Evolutionary conservation across 1,140 invertebrate species (phyloP).

Genomic region (Penaeus japonicus): DNA sequence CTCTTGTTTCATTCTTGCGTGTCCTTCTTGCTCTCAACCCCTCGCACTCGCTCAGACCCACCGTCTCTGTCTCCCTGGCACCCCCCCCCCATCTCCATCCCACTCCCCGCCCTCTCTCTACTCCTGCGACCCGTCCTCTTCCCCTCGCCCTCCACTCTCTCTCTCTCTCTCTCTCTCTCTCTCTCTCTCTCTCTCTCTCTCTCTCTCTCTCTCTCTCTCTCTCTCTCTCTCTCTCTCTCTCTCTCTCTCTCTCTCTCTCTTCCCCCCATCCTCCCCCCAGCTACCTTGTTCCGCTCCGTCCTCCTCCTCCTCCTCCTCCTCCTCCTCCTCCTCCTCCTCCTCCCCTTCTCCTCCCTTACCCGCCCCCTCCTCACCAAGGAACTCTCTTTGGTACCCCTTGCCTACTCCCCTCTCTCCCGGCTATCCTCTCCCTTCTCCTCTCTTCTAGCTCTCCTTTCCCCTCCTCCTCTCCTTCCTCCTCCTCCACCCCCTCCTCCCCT

Average conservation of each 20-base stretch:
- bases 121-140: neutral
- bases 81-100: neutral
- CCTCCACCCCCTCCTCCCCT: neutral
- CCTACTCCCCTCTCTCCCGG: neutral
- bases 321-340: no score
- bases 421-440: neutral
- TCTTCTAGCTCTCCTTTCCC: neutral
- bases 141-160: neutral
- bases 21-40: no score
- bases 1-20: no score
- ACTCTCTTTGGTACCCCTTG: no score
- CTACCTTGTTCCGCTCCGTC: no score
- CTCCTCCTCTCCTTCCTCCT: neutral
- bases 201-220: neutral
- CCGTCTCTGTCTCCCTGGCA: no score
- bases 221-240: neutral
- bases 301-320: no score
- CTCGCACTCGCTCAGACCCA: no score
- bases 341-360: no score
- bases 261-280: no score
- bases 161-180: neutral
- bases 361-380: neutral
- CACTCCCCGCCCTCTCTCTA: neutral
- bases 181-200: neutral
- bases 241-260: neutral